Conservation (phyloP, 2,888 invertebrate species). For the Dicyrtoma fusca region DNA sequence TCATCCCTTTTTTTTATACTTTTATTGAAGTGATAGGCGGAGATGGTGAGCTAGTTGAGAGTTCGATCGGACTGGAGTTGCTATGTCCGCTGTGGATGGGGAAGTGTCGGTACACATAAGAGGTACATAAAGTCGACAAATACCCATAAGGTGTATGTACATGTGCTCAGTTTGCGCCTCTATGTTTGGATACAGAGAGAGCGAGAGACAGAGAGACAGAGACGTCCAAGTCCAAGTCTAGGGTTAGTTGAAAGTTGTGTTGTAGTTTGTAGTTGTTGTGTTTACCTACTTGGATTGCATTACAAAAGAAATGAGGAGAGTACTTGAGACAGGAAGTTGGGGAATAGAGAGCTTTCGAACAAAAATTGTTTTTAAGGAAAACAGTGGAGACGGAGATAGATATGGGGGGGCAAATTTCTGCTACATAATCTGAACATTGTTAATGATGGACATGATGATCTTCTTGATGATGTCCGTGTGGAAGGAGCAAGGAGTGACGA, state of each 20-base stretch:
- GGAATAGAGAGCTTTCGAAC: slow-evolving; percentile 1
- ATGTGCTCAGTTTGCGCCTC: background rate
- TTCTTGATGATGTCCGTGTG: background rate
- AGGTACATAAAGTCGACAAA: too few relatives aligned
- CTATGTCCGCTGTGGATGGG: background rate
- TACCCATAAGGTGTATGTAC: background rate
- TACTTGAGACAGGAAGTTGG: slow-evolving; percentile 27
- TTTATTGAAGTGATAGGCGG: too few relatives aligned
- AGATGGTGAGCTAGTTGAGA: too few relatives aligned
- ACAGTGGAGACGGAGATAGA: slow-evolving; percentile 10
- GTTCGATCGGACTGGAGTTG: too few relatives aligned
- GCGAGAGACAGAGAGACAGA: too few relatives aligned
- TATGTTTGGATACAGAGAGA: too few relatives aligned
- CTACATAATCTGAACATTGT: slow-evolving; percentile 12
- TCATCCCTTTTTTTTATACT: slow-evolving; percentile 13
- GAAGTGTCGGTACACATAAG: background rate
- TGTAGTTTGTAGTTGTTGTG: background rate
- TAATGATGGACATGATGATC: slow-evolving; percentile 26
- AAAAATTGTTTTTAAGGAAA: slow-evolving; percentile 23
- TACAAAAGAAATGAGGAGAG: slow-evolving; percentile 25
- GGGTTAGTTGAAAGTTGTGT: too few relatives aligned
- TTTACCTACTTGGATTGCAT: slow-evolving; percentile 18
- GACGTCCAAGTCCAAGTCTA: too few relatives aligned
- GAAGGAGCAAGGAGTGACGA: slow-evolving; percentile 7
- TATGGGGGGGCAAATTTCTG: slow-evolving; percentile 6